Base-by-base conservation (phyloP, 2,113 vertebrate genomes). In the Dendropsophus ebraccatus region DNA sequence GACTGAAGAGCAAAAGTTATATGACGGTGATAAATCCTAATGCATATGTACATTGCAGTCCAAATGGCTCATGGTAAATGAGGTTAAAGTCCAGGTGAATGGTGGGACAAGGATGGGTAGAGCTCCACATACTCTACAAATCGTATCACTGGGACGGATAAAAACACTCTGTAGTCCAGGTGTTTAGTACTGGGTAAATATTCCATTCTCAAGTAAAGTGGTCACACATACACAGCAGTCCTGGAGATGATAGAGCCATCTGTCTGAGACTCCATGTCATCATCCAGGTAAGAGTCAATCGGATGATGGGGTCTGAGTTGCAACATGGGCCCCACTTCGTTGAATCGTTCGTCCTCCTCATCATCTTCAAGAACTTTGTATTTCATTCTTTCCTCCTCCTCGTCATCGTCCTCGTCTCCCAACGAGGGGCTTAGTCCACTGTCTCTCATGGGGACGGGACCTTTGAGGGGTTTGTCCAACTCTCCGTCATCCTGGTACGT, bases 211-310 rank as follows among this genome's bases (percentile, higher is more conserved):
- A 75, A 2, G 10, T 19, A 19, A 49, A 79, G 30, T 19, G 21
- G 28, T 94, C 95, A 97, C 91, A 97, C 97, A 1, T 96, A 97
- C 74, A 97, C 96, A 0, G 96, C 96, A 90, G 94, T 94, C 91
- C 95, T 94, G 13, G 96, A 97, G 89, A 97, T 97, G 90, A 97
- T 94, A 0, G 97, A 97, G 60, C 97, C 96, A 0, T 97, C 97
- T 28, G 94, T 91, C 89, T 96, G 97, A 23, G 97, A 97, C 91
- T 97, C 97, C 97, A 97, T 96, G 93, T 96, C 96, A 11, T 97
- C 97, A 65, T 96, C 96, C 2, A 95, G 78, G 88, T 94, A 95
- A 72, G 89, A 90, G 62, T 90, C 89, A 52, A 89, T 45, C 91
- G 89, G 1, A 17, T 84, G 13, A 91, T 89, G 1, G 2, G 87